Base-by-base conservation (phyloP, 2,797 vertebrate species). In the Balearica regulorum region DNA sequence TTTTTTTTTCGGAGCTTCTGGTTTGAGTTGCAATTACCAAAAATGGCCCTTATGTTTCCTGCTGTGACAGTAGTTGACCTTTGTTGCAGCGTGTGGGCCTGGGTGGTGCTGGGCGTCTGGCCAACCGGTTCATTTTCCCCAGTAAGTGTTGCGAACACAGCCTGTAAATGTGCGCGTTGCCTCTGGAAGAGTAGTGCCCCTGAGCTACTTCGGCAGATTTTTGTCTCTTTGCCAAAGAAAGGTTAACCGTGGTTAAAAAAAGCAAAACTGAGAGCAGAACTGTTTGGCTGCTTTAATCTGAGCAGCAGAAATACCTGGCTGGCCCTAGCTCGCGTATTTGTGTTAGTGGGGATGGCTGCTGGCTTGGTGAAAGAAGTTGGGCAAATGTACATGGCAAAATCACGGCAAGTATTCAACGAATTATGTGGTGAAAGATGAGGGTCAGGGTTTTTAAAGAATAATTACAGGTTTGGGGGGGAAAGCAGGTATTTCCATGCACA, bases 321-420 rank as follows among this genome's bases (percentile, higher is more conserved):
- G 72, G 51, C 35, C 49, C 51, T 7, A 16, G 13, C 16, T 37
- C 1, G 0, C 1, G 0, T 6, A 0, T 58, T 66, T 70, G 61
- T 54, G 29, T 28, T 16, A 4, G 21, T 15, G n/a, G 25, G 21
- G 21, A 1, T 14, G 13, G 70, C 65, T 79, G 57, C 70, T 72
- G 37, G 24, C 46, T 18, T 29, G 70, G 25, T 2, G 35, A 49
- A 13, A 25, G 46, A 43, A 28, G 11, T 29, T 1, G 1, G 60
- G 46, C 78, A 48, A 68, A 33, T 8, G 9, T 17, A n/a, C 4
- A 0, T 33, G 66, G 46, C 51, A 62, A n/a, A 58, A 46, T 24
- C 18, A 12, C 7, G 26, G 60, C 69, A 62, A 35, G 19, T 11
- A n/a, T 17, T 58, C 35, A 16, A 0, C 24, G 33, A 58, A 16